Evolutionary conservation across 2,797 vertebrate species (phyloP), one percentile per base, ranked within the genome.

Genomic region (Zenarchopterus dispar): DNA sequence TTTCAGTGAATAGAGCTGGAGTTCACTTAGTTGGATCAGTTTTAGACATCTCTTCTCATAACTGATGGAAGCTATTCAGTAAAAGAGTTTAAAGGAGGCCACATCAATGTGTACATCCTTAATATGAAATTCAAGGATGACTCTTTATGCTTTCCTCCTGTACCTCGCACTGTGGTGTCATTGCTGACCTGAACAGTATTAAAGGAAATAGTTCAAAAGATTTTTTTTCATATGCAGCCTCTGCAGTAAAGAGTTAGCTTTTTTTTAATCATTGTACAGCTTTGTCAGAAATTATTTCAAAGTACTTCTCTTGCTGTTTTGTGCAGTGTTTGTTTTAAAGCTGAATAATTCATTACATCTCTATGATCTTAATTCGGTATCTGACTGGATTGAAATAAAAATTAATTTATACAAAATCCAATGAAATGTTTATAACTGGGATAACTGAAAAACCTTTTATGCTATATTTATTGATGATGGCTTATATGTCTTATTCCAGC

Each of bases 1-100:
- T 95, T 88, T 93, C 94, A 94, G 95, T 95, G 92, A 93, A 50
- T 74, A 53, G 39, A 53, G 61, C 80, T 77, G 55, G 48, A 59
- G 31, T 28, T 67, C 55, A 62, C 70, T 79, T 78, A 70, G 83
- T 84, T 73, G 67, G 77, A 71, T 84, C 56, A 58, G 68, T 85
- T 85, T 80, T 56, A 71, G 56, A 72, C 48, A 70, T 56, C 60
- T 78, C 33, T 56, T n/a, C 70, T 81, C 6, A 1, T 73, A 56
- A 56, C 44, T 49, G 36, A 76, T 69, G 55, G 72, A 74, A 78
- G 81, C 69, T 36, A 81, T 80, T 80, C 9, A 56, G 51, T 69
- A 50, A 19, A 69, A 73, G 76, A 75, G 70, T 54, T 75, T 58
- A 68, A 75, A 85, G 43, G 57, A 56, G 55, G 55, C 42, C 6